Conservation (phyloP, 2,888 invertebrate species). For the Marronus borbonicus region DNA sequence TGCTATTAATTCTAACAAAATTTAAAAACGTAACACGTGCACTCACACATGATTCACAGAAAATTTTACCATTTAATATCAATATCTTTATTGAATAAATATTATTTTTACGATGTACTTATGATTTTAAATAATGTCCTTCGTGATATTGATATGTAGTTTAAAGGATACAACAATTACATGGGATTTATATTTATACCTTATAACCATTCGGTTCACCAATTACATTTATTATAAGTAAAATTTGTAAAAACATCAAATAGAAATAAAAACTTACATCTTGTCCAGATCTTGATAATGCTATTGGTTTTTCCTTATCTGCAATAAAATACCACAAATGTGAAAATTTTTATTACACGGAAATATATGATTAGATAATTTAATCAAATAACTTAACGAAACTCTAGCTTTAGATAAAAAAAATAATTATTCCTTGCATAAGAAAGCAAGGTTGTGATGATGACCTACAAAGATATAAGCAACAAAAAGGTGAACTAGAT, state of each 20-base stretch:
- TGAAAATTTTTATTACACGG: not conserved
- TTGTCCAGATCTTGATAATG: slow-evolving; percentile 46
- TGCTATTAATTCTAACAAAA: too few relatives aligned
- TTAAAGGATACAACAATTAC: too few relatives aligned
- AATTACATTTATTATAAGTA: not conserved
- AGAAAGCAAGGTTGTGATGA: slow-evolving; percentile 30
- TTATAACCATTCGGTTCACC: too few relatives aligned
- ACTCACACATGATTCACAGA: too few relatives aligned
- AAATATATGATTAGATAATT: not conserved
- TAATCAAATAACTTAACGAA: not conserved
- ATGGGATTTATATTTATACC: too few relatives aligned
- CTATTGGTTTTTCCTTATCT: slow-evolving; percentile 47
- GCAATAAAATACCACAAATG: slow-evolving; percentile 34
- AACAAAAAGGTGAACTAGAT: not conserved
- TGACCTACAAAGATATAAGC: slow-evolving; percentile 50
- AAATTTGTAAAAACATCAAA: not conserved
- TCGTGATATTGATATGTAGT: too few relatives aligned
- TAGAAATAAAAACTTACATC: slow-evolving; percentile 48
- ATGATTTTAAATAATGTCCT: too few relatives aligned
- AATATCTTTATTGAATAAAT: too few relatives aligned
- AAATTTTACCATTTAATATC: too few relatives aligned
- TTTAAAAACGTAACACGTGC: too few relatives aligned
- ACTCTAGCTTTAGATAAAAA: not conserved
- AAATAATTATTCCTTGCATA: not conserved
- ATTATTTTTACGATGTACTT: too few relatives aligned